A percentile compares a stretch with the other conserved stretches of the same genome.
These are phyloP conservation scores for Panzeria rudis DNA, from an alignment of 2,888 invertebrate species.

Conservation along the genomic window DNA sequence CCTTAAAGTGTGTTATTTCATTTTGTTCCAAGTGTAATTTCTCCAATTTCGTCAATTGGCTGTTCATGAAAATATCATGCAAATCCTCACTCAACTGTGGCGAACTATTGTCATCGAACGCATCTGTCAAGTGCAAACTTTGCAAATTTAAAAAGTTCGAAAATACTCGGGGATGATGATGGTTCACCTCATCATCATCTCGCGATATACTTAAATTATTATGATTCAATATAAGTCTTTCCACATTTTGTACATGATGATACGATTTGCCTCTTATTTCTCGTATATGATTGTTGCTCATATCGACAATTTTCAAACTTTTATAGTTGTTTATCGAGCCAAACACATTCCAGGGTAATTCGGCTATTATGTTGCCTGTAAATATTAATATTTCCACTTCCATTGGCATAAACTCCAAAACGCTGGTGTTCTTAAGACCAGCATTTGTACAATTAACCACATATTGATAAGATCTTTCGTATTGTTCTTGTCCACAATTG, in stretches of 20 bases:
- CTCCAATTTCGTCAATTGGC: conserved; percentile 87
- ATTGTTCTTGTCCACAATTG: conserved; percentile 85
- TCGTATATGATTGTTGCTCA: conserved; percentile 89
- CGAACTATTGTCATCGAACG: conserved; percentile 88
- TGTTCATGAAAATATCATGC: conserved; percentile 89
- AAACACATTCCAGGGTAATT: conserved; percentile 89
- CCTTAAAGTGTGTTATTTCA: conserved; percentile 88
- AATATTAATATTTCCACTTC: conserved; percentile 89
- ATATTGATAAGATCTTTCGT: conserved; percentile 85
- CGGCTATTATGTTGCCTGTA: conserved; percentile 87
- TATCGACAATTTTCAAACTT: conserved; percentile 87
- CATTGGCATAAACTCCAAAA: conserved; percentile 87
- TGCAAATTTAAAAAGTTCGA: conserved; percentile 88
- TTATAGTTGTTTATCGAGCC: conserved; percentile 86
- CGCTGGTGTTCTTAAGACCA: conserved; percentile 85
- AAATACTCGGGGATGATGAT: conserved; percentile 88
- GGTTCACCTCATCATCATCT: conserved; percentile 85
- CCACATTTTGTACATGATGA: conserved; percentile 89
- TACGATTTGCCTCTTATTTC: conserved; percentile 90
- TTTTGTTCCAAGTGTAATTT: conserved; percentile 91
- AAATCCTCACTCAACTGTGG: conserved; percentile 87
- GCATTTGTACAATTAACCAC: conserved; percentile 89
- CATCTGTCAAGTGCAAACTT: conserved; percentile 89
- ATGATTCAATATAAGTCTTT: conserved; percentile 88
- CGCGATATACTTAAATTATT: conserved; percentile 88